phyloP scores from a whole-genome alignment of 2,113 vertebrate genomes.

The Scolopax mira region DNA sequence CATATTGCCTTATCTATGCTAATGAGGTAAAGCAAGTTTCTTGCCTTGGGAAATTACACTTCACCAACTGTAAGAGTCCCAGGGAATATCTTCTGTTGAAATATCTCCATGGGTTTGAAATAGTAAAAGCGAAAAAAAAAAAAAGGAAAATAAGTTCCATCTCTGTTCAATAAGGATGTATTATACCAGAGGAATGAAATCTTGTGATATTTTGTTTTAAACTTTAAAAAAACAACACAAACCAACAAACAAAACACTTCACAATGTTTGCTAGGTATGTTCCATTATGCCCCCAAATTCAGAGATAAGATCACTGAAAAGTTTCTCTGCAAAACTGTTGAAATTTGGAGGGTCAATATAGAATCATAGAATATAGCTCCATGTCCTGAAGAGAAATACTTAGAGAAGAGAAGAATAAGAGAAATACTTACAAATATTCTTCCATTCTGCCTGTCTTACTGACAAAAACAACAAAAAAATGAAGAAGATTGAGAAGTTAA shows the following conservation, averaged over 20 bases:
- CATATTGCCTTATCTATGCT: background rate
- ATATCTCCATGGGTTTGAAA: background rate
- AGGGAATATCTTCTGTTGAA: background rate
- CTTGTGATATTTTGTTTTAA: background rate
- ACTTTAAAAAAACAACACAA: background rate
- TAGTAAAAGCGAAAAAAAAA: background rate
- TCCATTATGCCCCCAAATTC: background rate
- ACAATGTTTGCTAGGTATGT: background rate
- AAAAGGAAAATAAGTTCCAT: rapidly evolving
- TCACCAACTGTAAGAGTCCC: background rate
- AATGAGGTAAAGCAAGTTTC: background rate
- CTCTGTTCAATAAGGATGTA: background rate
- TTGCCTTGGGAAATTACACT: background rate
- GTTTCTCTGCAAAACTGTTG: background rate
- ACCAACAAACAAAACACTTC: background rate
- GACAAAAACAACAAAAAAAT: background rate
- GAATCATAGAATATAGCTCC: too few relatives aligned
- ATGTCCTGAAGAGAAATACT: background rate
- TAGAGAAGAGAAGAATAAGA: background rate
- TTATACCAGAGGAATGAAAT: background rate
- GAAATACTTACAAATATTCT: background rate
- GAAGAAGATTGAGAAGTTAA: background rate
- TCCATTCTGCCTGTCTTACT: background rate
- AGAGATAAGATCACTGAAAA: background rate
- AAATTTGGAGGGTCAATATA: background rate